These are phyloP conservation scores for Peromyscus attwateri DNA, from an alignment of 2,797 vertebrate genomes.

Conservation along the genomic window DNA sequence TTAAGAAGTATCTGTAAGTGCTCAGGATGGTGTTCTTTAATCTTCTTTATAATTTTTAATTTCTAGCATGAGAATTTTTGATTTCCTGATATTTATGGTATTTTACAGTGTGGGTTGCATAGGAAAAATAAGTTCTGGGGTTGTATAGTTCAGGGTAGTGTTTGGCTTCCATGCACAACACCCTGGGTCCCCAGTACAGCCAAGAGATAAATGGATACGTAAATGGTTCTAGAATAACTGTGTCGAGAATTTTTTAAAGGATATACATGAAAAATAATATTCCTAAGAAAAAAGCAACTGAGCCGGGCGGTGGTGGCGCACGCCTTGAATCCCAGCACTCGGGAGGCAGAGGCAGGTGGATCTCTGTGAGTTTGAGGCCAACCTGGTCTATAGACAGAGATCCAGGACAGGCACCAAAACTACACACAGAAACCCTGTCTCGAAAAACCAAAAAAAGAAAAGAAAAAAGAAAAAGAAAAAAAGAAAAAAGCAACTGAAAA, in stretches of 20 bases:
- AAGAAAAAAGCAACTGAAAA: background rate
- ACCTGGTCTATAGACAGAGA: too few relatives aligned
- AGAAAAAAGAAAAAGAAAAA: background rate
- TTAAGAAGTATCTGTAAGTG: background rate
- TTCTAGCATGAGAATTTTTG: slow-evolving; percentile 8
- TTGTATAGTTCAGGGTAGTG: background rate
- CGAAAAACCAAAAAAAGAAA: background rate
- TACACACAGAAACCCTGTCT: too few relatives aligned
- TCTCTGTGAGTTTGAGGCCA: too few relatives aligned
- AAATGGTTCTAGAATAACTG: background rate
- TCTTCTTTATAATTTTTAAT: background rate
- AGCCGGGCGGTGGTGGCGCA: too few relatives aligned
- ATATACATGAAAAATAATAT: background rate
- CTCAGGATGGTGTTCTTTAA: background rate
- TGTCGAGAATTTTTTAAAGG: background rate
- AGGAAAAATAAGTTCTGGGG: background rate
- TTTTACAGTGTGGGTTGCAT: background rate
- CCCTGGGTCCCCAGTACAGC: too few relatives aligned
- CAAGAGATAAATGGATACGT: background rate
- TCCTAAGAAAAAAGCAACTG: background rate
- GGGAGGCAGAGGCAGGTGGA: too few relatives aligned
- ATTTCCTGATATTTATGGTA: background rate
- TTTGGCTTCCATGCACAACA: background rate
- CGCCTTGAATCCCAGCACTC: too few relatives aligned
- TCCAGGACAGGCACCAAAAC: too few relatives aligned